Conservation (phyloP, 2,888 invertebrate genomes). For the Lepidocyrtoides sp. region DNA sequence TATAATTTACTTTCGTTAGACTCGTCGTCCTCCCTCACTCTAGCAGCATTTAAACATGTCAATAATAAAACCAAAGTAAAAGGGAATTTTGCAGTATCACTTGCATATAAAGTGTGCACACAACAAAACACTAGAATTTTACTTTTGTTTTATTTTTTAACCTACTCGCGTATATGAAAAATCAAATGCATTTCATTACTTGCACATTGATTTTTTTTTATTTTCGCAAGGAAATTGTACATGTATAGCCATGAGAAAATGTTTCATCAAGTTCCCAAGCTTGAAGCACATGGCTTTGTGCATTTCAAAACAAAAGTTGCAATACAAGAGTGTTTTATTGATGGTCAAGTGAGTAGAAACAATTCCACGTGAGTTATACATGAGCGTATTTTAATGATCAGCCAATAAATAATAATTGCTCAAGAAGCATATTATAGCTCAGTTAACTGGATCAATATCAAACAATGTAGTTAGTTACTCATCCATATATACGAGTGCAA, state of each 20-base stretch:
- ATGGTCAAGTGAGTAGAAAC: slow-evolving; percentile 33
- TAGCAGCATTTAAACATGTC: not conserved
- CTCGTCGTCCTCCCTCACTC: not conserved
- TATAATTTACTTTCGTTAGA: not conserved
- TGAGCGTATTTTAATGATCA: not conserved
- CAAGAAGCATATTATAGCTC: not conserved
- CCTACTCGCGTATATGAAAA: not conserved
- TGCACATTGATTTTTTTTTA: slow-evolving; percentile 4
- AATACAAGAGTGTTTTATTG: not conserved
- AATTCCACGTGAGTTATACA: slow-evolving; percentile 69
- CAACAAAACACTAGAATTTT: not conserved
- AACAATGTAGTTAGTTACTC: not conserved
- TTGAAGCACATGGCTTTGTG: slow-evolving; percentile 62
- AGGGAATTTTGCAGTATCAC: slow-evolving; percentile 35
- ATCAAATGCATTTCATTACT: not conserved
- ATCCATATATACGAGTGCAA: too few species aligned
- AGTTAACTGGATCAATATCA: slow-evolving; percentile 35
- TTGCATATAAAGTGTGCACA: not conserved
- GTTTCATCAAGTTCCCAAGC: slow-evolving; percentile 66
- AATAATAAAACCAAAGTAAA: slow-evolving; percentile 16
- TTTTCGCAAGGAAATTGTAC: slow-evolving; percentile 64
- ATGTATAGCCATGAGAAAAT: slow-evolving; percentile 50
- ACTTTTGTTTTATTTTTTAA: slow-evolving; percentile 18
- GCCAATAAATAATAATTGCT: slow-evolving; percentile 4
- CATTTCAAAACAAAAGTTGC: not conserved